These are phyloP conservation scores for Laticauda colubrina DNA, from an alignment of 2,113 vertebrate genomes.

Conservation along the genomic window DNA sequence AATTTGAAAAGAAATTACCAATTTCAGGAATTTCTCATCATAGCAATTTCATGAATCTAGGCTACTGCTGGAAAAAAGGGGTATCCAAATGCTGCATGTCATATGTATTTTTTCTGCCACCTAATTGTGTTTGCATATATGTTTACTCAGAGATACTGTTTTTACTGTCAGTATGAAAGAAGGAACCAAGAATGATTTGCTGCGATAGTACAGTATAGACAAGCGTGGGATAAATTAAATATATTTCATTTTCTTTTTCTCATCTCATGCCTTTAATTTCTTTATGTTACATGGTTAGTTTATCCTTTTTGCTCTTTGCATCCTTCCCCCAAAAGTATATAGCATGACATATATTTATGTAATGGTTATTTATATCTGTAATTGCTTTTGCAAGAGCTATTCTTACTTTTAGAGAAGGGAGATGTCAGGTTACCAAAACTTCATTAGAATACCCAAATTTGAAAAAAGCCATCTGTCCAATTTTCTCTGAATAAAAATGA, in stretches of 20 bases:
- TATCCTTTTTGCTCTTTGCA: neutral
- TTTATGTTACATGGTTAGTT: neutral
- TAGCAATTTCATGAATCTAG: neutral
- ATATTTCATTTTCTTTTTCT: neutral
- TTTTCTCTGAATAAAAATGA: neutral
- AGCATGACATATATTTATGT: neutral
- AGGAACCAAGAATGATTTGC: neutral
- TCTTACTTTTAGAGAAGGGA: neutral
- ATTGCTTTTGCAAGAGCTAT: neutral
- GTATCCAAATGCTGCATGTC: neutral
- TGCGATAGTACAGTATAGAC: neutral
- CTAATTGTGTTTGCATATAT: neutral
- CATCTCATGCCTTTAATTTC: neutral
- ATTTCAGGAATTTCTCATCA: neutral
- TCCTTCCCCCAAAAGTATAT: neutral
- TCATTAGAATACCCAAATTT: neutral
- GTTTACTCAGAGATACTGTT: neutral
- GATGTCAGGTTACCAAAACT: no score
- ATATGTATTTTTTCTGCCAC: neutral
- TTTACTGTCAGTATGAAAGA: neutral
- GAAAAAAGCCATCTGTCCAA: neutral
- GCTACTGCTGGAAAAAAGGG: neutral
- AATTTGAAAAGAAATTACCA: neutral
- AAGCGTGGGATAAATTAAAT: neutral
- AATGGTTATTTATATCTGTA: neutral